Conservation (phyloP, 2,797 vertebrate genomes). For the Eupleurogrammus muticus region DNA sequence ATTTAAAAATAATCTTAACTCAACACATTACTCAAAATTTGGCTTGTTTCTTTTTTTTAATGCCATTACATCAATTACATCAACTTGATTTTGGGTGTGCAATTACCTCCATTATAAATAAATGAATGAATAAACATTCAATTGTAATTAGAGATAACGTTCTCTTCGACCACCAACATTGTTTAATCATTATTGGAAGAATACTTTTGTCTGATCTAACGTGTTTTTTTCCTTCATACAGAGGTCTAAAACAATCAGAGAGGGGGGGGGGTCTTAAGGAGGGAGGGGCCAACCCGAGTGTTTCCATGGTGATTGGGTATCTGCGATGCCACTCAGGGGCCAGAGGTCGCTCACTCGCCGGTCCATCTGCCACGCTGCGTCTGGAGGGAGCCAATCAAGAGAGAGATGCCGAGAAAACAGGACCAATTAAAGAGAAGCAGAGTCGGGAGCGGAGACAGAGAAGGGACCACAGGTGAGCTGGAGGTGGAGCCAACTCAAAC, state of each 20-base stretch:
- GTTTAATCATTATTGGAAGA: too few species aligned
- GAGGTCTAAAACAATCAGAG: conserved; percentile 45
- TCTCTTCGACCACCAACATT: too few species aligned
- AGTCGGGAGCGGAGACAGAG: conserved; percentile 2
- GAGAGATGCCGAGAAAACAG: conserved; percentile 39
- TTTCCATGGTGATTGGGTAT: conserved; percentile 92
- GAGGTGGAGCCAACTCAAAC: neutral
- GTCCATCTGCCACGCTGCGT: conserved; percentile 96
- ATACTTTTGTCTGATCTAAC: too few species aligned
- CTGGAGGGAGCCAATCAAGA: conserved; percentile 80
- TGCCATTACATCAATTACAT: too few species aligned
- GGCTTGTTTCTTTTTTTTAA: too few species aligned
- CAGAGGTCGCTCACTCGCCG: conserved; percentile 92
- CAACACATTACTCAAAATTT: too few species aligned
- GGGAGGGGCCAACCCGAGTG: conserved; percentile 88
- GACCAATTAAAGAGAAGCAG: conserved; percentile 61
- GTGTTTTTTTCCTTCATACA: neutral
- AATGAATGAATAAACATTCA: too few species aligned
- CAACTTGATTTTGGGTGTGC: too few species aligned
- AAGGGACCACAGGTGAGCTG: conserved; percentile 49
- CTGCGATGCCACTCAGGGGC: conserved; percentile 84
- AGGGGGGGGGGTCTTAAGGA: conserved; percentile 20
- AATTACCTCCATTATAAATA: too few species aligned
- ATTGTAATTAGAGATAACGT: too few species aligned
- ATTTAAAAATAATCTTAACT: too few species aligned